Evolutionary conservation across 2,888 invertebrate genomes (phyloP), one percentile per base, ranked within the genome.

Genomic region (Biston stratarius): DNA sequence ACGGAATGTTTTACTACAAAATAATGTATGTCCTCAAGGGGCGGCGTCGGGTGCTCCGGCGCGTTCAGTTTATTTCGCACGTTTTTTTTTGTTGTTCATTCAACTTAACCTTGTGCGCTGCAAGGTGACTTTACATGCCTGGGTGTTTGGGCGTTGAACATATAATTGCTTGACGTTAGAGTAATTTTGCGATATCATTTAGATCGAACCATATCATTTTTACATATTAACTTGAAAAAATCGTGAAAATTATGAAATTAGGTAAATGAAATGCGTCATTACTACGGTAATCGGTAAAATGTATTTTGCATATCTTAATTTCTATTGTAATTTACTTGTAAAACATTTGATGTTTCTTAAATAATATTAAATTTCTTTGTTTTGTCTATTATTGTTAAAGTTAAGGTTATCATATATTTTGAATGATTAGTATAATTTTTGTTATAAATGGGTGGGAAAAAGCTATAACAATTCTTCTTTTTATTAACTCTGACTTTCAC

Each of bases 41-140:
- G 61, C 70, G 63, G 65, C 59, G 62, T 59, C 61, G 71, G 67
- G 68, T 72, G 66, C 67, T 63, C 61, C 68, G 63, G 85, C 86
- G 84, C 83, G 85, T 88, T 59, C 38, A 59, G 83, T 85, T 87
- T 81, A 82, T 81, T 81, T 85, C 76, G 84, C 80, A 84, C 79
- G 77, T 88, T 68, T 91, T 68, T 91, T 92, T 86, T 91, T 91
- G 84, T 89, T 90, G 84, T 89, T 90, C 88, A 89, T 90, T 92
- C 87, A 89, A 88, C 80, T 79, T 91, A 90, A 92, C 93, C 93
- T 93, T 93, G 92, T 83, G 86, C 84, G 85, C 72, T 79, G 86
- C 91, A 94, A 94, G 93, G 93, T 94, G 93, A 93, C 93, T 92
- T 92, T 90, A 89, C 85, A 88, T 86, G 91, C 88, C 90, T 89